Percentiles rank a stretch among this genome's conserved stretches.
Evolutionary conservation across 2,797 vertebrate species (phyloP).

Genomic region (Microctenopoma stevenorrisi): DNA sequence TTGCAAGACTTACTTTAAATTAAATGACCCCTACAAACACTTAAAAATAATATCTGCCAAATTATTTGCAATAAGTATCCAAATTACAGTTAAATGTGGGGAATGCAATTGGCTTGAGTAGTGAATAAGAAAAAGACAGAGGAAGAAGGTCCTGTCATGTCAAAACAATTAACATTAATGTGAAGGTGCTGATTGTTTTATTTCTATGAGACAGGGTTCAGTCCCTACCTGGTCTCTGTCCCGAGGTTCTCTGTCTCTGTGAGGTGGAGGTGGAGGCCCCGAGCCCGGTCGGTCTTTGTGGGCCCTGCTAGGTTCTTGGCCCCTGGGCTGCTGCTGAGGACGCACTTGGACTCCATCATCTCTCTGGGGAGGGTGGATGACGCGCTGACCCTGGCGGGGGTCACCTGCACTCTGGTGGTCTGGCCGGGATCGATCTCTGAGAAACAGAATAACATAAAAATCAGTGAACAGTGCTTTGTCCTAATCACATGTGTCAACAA

Average conservation of each 20-base stretch:
- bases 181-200: background rate
- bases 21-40: too few species aligned
- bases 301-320: conserved; percentile 84
- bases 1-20: too few species aligned
- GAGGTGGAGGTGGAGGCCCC: conserved; percentile 76
- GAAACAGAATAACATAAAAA: background rate
- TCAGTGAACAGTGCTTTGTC: background rate
- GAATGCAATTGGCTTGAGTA: background rate
- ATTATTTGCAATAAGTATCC: background rate
- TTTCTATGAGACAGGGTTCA: background rate
- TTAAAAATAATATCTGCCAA: background rate
- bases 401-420: conserved; percentile 62
- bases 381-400: conserved; percentile 60
- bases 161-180: background rate
- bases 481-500: background rate
- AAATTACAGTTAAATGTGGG: background rate
- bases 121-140: background rate
- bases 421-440: conserved; percentile 69
- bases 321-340: conserved; percentile 84
- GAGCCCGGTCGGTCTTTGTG: conserved; percentile 63
- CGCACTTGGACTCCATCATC: conserved; percentile 69
- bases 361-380: conserved; percentile 47
- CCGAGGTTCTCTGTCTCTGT: conserved; percentile 72
- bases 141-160: background rate
- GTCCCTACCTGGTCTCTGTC: conserved; percentile 64